These are phyloP conservation scores for Umimayanthus kanabou DNA, from an alignment of 92 coral and sea anemone genomes.

Conservation along the genomic window DNA sequence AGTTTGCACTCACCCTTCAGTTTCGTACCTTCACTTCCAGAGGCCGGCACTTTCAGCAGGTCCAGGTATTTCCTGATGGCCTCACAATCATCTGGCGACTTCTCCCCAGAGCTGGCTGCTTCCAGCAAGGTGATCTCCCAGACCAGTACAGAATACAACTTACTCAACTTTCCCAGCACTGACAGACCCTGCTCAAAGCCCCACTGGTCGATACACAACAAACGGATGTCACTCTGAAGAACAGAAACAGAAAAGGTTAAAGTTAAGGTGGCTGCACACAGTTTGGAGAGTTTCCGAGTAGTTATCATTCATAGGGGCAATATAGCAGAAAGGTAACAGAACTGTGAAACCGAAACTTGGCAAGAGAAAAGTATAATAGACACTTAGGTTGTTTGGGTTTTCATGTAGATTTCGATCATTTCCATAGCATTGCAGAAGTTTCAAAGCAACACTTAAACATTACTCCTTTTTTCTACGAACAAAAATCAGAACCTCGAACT, in stretches of 20 bases:
- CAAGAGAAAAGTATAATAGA: no score
- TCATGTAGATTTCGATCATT: no score
- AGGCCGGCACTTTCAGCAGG: conserved; percentile 48
- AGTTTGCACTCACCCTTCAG: neutral
- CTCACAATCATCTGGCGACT: conserved; percentile 46
- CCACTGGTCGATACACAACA: conserved; percentile 93
- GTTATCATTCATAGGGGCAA: no score
- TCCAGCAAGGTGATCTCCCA: conserved; percentile 96
- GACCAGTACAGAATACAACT: conserved; percentile 81
- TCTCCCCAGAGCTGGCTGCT: conserved; percentile 63
- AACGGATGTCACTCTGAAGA: conserved; percentile 81
- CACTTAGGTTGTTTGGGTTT: no score
- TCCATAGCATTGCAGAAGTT: neutral
- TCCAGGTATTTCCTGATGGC: conserved; percentile 61
- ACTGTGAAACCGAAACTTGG: no score
- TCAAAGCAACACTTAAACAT: neutral
- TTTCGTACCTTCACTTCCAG: conserved; percentile 44
- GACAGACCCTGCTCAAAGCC: conserved; percentile 81
- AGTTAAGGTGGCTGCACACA: no score
- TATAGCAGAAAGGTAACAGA: no score
- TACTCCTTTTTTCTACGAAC: neutral
- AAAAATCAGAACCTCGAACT: no score
- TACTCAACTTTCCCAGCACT: conserved; percentile 74
- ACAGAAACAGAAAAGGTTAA: neutral
- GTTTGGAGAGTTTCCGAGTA: no score